phyloP scores from a whole-genome alignment of 2,888 invertebrate genomes.

The Gortyna flavago region DNA sequence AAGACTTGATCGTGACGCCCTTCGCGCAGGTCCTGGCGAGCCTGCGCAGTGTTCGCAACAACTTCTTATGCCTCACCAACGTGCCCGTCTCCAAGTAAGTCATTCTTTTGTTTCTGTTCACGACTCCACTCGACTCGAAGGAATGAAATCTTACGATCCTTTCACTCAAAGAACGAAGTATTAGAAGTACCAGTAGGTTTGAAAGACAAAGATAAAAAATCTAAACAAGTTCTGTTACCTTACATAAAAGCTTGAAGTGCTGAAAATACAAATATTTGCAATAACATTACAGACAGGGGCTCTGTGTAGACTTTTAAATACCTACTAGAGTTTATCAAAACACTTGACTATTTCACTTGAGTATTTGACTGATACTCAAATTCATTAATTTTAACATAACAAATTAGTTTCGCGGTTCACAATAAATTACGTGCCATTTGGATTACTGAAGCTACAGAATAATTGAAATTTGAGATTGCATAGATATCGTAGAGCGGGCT shows the following conservation, averaged over 20 bases:
- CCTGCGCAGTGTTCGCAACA: conserved; percentile 99
- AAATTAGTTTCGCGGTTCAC: conserved; percentile 39
- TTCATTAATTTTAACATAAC: conserved; percentile 42
- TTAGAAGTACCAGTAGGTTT: background rate
- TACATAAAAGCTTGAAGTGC: conserved; percentile 30
- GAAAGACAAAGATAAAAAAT: conserved; percentile 12
- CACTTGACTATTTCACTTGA: too few species aligned
- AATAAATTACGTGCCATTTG: conserved; percentile 46
- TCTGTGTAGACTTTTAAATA: conserved; percentile 25
- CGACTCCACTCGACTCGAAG: conserved; percentile 41
- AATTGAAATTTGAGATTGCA: conserved; percentile 45
- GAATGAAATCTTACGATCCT: conserved; percentile 27
- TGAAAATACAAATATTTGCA: conserved; percentile 49
- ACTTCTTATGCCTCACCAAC: conserved; percentile 99
- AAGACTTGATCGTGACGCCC: conserved; percentile 99
- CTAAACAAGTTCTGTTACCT: conserved; percentile 18
- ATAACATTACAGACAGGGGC: conserved; percentile 45
- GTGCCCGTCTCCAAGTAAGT: conserved; percentile 96
- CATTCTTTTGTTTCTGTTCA: conserved; percentile 66
- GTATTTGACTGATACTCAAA: conserved; percentile 34
- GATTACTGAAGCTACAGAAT: conserved; percentile 23
- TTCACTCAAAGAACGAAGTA: conserved; percentile 21
- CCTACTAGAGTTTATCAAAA: conserved; percentile 38
- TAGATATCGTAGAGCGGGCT: conserved; percentile 8
- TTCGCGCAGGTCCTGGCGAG: conserved; percentile 99